phyloP scores from a whole-genome alignment of 2,797 vertebrate species.

The Poeciliopsis infans region DNA sequence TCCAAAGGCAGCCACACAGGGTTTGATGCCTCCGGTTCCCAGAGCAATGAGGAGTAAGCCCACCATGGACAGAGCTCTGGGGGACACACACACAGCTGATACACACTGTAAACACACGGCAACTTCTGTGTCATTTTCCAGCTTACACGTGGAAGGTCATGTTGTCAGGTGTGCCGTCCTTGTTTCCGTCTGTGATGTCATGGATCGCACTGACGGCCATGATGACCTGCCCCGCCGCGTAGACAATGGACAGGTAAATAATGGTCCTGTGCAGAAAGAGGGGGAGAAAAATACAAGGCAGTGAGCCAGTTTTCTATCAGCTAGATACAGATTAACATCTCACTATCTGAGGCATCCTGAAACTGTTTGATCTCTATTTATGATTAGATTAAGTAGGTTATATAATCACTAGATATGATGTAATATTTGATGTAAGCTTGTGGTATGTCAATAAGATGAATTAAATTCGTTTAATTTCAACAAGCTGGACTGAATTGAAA shows the following conservation, averaged over 20 bases:
- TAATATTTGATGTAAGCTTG: neutral
- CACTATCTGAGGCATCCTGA: constrained; percentile 4
- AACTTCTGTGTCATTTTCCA: neutral
- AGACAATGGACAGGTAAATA: constrained; percentile 90
- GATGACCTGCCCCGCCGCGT: constrained; percentile 84
- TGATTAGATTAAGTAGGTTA: neutral
- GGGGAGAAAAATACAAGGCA: neutral
- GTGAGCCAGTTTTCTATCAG: neutral
- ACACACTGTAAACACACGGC: neutral
- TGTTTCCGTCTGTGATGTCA: constrained; percentile 84
- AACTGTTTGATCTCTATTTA: neutral
- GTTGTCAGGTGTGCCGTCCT: constrained; percentile 77
- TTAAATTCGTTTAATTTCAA: neutral
- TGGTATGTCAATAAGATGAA: neutral
- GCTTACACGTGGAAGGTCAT: constrained; percentile 87
- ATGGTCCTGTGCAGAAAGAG: constrained; percentile 86
- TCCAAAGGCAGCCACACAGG: constrained; percentile 95
- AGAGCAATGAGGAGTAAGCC: constrained; percentile 91
- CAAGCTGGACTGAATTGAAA: neutral
- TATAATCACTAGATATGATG: neutral
- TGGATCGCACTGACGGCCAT: constrained; percentile 85
- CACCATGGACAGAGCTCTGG: constrained; percentile 86
- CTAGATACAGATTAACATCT: constrained; percentile 24
- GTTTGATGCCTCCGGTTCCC: constrained; percentile 96
- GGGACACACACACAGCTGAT: neutral